Conservation (phyloP, 2,888 invertebrate genomes). For the Diplazon laetatorius region DNA sequence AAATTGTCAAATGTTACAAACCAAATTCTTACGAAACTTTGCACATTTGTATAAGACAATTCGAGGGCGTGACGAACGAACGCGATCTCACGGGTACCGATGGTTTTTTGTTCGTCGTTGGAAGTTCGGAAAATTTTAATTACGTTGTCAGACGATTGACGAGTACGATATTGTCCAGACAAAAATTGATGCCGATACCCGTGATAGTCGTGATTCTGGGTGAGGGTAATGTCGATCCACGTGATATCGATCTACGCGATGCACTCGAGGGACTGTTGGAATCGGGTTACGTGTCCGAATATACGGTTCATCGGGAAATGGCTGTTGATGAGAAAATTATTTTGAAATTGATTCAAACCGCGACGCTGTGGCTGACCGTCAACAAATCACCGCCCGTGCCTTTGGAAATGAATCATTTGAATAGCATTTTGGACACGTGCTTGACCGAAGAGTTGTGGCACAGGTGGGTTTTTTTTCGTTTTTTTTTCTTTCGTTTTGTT, state of each 20-base stretch:
- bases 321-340: constrained; percentile 71
- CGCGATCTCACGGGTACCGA: constrained; percentile 74
- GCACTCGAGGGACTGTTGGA: constrained; percentile 73
- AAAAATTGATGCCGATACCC: constrained; percentile 77
- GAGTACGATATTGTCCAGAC: constrained; percentile 74
- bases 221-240: constrained; percentile 51
- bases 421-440: constrained; percentile 71
- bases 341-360: constrained; percentile 74
- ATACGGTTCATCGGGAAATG: constrained; percentile 73
- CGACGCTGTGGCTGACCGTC: constrained; percentile 76
- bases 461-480: constrained; percentile 70
- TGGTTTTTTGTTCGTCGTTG: constrained; percentile 75
- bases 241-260: constrained; percentile 62
- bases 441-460: constrained; percentile 79
- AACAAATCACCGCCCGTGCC: constrained; percentile 76
- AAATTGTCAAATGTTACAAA: constrained; percentile 75
- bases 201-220: constrained; percentile 75
- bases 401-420: constrained; percentile 76
- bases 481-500: too few relatives aligned
- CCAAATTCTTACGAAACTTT: constrained; percentile 76
- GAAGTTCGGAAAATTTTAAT: constrained; percentile 71
- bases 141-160: constrained; percentile 73
- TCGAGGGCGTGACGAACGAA: constrained; percentile 74
- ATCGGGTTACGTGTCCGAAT: constrained; percentile 77
- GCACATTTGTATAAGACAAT: constrained; percentile 76